Evolutionary conservation across 2,113 vertebrate species (phyloP).

Genomic region (Ceyx cyanopectus): DNA sequence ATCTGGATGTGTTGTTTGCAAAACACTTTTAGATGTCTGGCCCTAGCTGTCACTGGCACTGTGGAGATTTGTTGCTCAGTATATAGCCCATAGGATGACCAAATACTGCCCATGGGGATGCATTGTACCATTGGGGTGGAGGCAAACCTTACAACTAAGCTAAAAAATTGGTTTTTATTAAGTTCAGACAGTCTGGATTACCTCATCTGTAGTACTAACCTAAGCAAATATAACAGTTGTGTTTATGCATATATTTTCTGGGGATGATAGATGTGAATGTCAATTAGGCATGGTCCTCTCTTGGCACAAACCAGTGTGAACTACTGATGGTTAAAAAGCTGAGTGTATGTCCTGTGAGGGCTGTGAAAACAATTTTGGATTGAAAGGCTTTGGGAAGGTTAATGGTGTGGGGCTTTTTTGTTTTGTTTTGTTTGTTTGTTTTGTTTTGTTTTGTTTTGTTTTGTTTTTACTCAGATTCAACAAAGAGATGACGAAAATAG

Average conservation of each 20-base stretch:
- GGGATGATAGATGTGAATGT: background rate
- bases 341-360: background rate
- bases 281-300: background rate
- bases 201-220: background rate
- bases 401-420: no score
- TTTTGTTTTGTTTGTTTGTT: no score
- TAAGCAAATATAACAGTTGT: background rate
- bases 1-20: background rate
- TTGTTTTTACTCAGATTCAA: background rate
- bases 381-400: background rate
- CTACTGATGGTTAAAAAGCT: background rate
- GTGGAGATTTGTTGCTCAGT: background rate
- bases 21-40: background rate
- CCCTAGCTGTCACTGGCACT: background rate
- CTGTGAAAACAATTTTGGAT: background rate
- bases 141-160: background rate
- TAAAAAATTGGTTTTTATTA: background rate
- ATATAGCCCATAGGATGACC: no score
- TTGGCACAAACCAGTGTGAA: background rate
- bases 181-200: background rate
- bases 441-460: no score
- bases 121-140: rapidly evolving
- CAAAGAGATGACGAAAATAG: background rate
- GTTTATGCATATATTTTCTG: background rate
- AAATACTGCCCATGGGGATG: background rate